Conservation (phyloP, 2,888 invertebrate species). For the Pterostichus madidus region DNA sequence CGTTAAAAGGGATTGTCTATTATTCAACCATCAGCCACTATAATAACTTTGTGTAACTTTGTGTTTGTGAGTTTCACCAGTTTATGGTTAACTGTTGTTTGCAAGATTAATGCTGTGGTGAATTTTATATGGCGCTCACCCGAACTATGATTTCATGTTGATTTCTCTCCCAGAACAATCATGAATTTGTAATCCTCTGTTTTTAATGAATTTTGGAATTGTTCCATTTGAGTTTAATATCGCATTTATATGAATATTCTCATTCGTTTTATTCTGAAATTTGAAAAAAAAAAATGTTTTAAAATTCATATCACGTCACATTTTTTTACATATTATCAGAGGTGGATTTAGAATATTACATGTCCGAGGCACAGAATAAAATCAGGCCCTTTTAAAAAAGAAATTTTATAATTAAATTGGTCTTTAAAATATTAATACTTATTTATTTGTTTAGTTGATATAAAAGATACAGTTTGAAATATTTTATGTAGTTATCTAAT, state of each 20-base stretch:
- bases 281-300: not conserved
- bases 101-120: conserved; percentile 32
- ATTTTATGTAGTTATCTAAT: too few relatives aligned
- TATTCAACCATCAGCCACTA: conserved; percentile 51
- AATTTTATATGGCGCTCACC: conserved; percentile 17
- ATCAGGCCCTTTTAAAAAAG: too few relatives aligned
- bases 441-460: too few relatives aligned
- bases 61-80: conserved; percentile 37
- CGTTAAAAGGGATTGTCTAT: conserved; percentile 53
- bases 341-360: too few relatives aligned
- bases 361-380: too few relatives aligned
- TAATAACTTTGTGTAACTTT: conserved; percentile 44
- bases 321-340: not conserved
- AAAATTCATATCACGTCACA: not conserved
- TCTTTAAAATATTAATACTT: too few relatives aligned
- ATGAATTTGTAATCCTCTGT: not conserved
- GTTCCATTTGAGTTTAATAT: not conserved
- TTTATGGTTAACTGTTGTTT: conserved; percentile 33
- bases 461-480: too few relatives aligned
- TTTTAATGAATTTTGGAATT: not conserved
- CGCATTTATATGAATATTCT: not conserved
- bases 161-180: not conserved
- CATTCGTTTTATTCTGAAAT: not conserved
- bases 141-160: not conserved
- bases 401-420: too few relatives aligned